A percentile compares a stretch with the other conserved stretches of the same genome.
Conservation (phyloP, 2,113 vertebrate genomes). For the Sus scrofa region T2T-Sscrofa CM000830.6:29724501-29725000, state of each 20-base stretch:
- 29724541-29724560: neutral
- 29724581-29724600: neutral
- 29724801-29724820: neutral
- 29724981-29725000: too few relatives aligned
- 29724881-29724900: conserved; percentile 20
- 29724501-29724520: neutral
- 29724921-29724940: neutral
- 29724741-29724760: conserved; percentile 9
- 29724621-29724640: accelerated
- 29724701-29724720: neutral
- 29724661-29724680: neutral
- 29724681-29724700: conserved; percentile 22
- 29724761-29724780: conserved; percentile 36
- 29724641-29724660: neutral
- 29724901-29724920: neutral
- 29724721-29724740: conserved; percentile 12
- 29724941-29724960: too few relatives aligned
- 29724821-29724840: conserved; percentile 12
- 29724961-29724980: too few relatives aligned
- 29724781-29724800: neutral
- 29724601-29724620: neutral
- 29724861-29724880: neutral
- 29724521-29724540: conserved; percentile 31
- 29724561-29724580: neutral
- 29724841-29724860: conserved; percentile 9